Percentiles rank a stretch among this genome's conserved stretches.
phyloP scores from a whole-genome alignment of 2,797 vertebrate genomes.

The Cossypha dichroa region DNA sequence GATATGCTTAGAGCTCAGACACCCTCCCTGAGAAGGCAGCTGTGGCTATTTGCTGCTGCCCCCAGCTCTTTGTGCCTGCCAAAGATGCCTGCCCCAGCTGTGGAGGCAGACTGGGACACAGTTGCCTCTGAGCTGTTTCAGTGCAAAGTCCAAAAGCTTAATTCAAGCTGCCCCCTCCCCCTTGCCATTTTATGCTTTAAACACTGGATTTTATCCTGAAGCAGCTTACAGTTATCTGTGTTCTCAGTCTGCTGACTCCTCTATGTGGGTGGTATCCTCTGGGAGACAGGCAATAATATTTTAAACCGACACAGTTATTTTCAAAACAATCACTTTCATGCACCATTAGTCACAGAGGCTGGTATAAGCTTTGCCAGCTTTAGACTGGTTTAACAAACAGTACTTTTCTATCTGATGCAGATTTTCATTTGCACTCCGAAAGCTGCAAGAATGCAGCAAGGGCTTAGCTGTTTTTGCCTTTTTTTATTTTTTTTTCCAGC shows the following conservation, averaged over 20 bases:
- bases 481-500: neutral
- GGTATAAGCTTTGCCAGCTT: neutral
- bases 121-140: neutral
- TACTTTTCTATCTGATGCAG: neutral
- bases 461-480: neutral
- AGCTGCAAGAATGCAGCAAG: neutral
- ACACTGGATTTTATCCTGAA: neutral
- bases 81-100: neutral
- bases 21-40: neutral
- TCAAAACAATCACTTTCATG: neutral
- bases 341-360: neutral
- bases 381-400: neutral
- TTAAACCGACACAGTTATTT: neutral
- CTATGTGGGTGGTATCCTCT: constrained; percentile 38
- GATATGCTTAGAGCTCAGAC: accelerated
- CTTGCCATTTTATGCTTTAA: neutral
- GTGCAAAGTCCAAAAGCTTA: neutral
- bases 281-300: constrained; percentile 10
- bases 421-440: neutral
- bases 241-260: constrained; percentile 8
- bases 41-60: neutral
- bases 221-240: neutral
- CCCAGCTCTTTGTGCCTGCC: neutral
- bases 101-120: neutral
- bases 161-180: neutral